Conservation (phyloP, 2,888 invertebrate species). For the Tridacna crocea region DNA sequence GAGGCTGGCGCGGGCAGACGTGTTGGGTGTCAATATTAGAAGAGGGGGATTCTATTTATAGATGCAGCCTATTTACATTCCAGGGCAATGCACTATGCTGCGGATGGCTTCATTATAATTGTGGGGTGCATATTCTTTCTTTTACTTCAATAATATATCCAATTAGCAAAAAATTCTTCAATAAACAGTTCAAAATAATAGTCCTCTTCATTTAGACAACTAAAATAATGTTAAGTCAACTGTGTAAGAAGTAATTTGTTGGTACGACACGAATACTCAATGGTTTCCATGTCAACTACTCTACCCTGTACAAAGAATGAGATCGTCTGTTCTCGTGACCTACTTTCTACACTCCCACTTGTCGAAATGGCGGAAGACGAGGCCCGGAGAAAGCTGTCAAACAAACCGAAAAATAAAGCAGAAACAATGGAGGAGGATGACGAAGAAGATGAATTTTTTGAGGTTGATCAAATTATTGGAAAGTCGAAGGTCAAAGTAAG, state of each 20-base stretch:
- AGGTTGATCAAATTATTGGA: constrained; percentile 74
- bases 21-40: neutral
- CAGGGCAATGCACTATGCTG: constrained; percentile 6
- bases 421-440: constrained; percentile 41
- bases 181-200: too few species aligned
- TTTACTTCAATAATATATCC: too few species aligned
- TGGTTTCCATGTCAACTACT: neutral
- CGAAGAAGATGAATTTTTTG: constrained; percentile 69
- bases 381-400: constrained; percentile 36
- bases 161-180: too few species aligned
- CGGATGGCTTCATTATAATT: neutral
- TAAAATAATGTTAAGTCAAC: too few species aligned
- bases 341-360: constrained; percentile 56
- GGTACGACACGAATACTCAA: too few species aligned
- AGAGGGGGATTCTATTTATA: constrained; percentile 14
- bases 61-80: constrained; percentile 20
- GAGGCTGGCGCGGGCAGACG: neutral
- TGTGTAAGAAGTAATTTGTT: too few species aligned
- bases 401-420: constrained; percentile 34
- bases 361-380: constrained; percentile 69
- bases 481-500: constrained; percentile 73
- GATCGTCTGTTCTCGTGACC: constrained; percentile 50
- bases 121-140: too few species aligned
- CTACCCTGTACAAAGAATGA: constrained; percentile 13
- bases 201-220: too few species aligned